Evolutionary conservation across 2,888 invertebrate genomes (phyloP), one percentile per base, ranked within the genome.

Genomic region (Drosophila paramelanica): DNA sequence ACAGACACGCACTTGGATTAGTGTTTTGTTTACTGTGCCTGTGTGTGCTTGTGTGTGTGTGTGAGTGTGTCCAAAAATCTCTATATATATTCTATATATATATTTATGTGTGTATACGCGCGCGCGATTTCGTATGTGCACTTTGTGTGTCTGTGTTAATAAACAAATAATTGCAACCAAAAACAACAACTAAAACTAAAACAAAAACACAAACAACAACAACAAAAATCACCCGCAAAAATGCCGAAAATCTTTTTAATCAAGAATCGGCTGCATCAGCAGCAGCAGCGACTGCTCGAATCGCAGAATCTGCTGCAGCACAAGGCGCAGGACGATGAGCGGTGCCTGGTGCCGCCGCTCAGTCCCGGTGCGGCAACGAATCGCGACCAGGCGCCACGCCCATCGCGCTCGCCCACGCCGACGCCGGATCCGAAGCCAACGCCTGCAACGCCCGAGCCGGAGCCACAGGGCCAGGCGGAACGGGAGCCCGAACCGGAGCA

Each of bases 211-310:
- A 14, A 38, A 50, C 46, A 62, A n/a, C n/a, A n/a, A n/a, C n/a
- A n/a, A n/a, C n/a, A 58, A 20, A 27, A 51, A 58, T 33, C 38
- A 64, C 50, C 50, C 62, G 50, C 46, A 61, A 91, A 88, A 89
- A 97, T 97, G 97, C 97, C 97, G 94, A 97, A 97, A 94, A 97
- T 97, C 93, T 97, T 97, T 93, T 93, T 97, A 89, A 97, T 97
- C 90, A 97, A 97, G 93, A 96, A 97, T 93, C 95, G 97, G 92
- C 94, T 97, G 94, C 96, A 96, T 89, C 96, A 97, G 95, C 97
- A 97, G 94, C 97, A 97, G 93, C 94, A 96, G 91, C 94, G 96
- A 89, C 93, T 97, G 92, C 93, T 96, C 93, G 97, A 97, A 93
- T 95, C 96, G 77, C 97, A 97, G 93, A 96, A 97, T 93, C 95